Base-by-base conservation (phyloP, 2,113 vertebrate genomes). In the Albula goreensis region DNA sequence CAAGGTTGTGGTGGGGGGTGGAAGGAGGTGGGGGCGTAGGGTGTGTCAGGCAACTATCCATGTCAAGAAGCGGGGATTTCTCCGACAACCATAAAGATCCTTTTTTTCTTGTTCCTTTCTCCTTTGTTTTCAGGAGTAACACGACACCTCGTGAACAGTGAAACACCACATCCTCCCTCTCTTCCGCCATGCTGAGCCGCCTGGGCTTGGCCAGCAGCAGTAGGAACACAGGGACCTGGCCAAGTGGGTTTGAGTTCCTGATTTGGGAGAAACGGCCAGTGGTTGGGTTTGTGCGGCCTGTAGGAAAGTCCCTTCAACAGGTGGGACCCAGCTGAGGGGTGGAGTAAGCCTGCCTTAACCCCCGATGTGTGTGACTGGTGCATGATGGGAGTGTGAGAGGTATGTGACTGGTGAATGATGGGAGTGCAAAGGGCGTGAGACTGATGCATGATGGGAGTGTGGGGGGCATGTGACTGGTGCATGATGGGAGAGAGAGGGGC, bases 121-220 rank as follows among this genome's bases (percentile, higher is more conserved):
- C 80, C 48, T 51, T n/a, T 81, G 50, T 81, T 81, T 50, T 52
- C 17, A 9, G 80, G 4, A 81, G 80, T 7, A 81, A 81, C 80
- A 50, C 15, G 80, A 81, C 50, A 81, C 80, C 50, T 50, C 17
- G 50, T 50, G 52, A n/a, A 31, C 41, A 41, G n/a, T 31, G 41
- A 41, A 41, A n/a, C 7, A 81, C 80, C 19, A 81, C 80, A 81
- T 81, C 51, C 80, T 52, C 80, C 80, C 66, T 52, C 50, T 19
- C 80, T 41, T 41, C 22, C 79, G 13, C 48, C 49, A 15, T 51
- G 79, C 15, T 15, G 12, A 15, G 11, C 19, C 22, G 53, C 5
- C 49, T 51, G 79, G 79, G 8, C 41, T 50, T 22, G 19, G 12
- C 13, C 79, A 79, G 41, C 13, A 19, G 79, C 79, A 2, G 50